Evolutionary conservation across 1,140 invertebrate species (phyloP).

Genomic region (Drosophila setifemur): DNA sequence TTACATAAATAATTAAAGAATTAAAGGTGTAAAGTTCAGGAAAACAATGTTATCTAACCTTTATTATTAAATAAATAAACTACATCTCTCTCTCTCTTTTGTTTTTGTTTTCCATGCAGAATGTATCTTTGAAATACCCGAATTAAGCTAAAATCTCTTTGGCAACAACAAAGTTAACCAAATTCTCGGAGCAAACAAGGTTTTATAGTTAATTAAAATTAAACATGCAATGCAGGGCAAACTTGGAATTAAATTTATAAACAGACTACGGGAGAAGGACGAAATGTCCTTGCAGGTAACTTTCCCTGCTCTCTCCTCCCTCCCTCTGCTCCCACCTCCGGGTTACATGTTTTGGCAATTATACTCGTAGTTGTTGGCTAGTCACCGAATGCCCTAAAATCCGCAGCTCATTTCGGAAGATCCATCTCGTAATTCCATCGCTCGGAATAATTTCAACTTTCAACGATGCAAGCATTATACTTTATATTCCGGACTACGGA

Average conservation of each 20-base stretch:
- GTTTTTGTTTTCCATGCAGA: too few species aligned
- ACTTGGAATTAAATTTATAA: neutral
- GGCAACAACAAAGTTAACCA: too few species aligned
- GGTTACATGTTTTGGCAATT: neutral
- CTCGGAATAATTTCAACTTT: neutral
- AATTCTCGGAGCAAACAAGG: neutral
- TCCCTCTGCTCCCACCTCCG: neutral
- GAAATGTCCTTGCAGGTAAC: neutral
- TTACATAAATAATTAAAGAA: too few species aligned
- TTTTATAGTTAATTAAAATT: neutral
- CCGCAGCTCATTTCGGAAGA: neutral
- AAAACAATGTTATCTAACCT: too few species aligned
- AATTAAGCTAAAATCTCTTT: neutral
- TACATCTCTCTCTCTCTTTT: too few species aligned
- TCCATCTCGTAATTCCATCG: slow-evolving; percentile 3
- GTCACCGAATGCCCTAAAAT: too few species aligned
- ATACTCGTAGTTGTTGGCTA: neutral
- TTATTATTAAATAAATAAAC: too few species aligned
- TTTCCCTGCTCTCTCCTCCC: neutral
- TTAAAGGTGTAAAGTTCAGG: too few species aligned
- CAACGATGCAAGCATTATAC: too few species aligned
- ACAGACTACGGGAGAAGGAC: neutral
- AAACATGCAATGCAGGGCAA: too few species aligned
- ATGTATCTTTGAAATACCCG: neutral
- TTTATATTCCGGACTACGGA: too few species aligned